Conservation (phyloP, 2,113 vertebrate species). For the Naja naja region DNA sequence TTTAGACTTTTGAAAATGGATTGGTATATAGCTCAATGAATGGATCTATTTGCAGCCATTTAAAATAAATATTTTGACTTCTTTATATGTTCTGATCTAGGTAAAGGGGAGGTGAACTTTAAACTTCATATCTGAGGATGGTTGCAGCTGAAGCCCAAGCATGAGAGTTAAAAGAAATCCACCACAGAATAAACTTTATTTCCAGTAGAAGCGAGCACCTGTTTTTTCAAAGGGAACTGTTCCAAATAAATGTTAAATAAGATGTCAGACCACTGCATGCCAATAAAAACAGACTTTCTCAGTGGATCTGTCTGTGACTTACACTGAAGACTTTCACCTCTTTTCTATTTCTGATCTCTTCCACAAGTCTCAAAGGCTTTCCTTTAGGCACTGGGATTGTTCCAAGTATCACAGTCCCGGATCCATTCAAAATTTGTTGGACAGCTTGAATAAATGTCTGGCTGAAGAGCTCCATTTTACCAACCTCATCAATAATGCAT, state of each 20-base stretch:
- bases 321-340: slow-evolving; percentile 88
- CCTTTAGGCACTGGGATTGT: slow-evolving; percentile 89
- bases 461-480: slow-evolving; percentile 98
- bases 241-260: neutral
- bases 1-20: neutral
- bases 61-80: neutral
- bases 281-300: slow-evolving; percentile 39
- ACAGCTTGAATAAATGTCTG: slow-evolving; percentile 85
- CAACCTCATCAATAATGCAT: slow-evolving; percentile 91
- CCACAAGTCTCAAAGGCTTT: slow-evolving; percentile 84
- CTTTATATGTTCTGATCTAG: neutral
- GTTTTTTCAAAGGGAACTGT: neutral
- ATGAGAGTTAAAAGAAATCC: neutral
- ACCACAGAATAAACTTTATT: neutral
- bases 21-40: neutral
- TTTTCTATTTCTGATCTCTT: slow-evolving; percentile 83
- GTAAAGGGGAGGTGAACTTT: neutral
- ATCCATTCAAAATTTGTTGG: slow-evolving; percentile 71
- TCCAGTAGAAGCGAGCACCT: neutral
- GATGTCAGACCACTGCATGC: slow-evolving; percentile 27
- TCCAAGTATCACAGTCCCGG: slow-evolving; percentile 77
- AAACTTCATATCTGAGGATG: neutral
- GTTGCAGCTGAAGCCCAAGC: neutral
- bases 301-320: slow-evolving; percentile 66
- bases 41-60: neutral